These are phyloP conservation scores for Platalea minor DNA, from an alignment of 2,797 vertebrate genomes.

Conservation along the genomic window DNA sequence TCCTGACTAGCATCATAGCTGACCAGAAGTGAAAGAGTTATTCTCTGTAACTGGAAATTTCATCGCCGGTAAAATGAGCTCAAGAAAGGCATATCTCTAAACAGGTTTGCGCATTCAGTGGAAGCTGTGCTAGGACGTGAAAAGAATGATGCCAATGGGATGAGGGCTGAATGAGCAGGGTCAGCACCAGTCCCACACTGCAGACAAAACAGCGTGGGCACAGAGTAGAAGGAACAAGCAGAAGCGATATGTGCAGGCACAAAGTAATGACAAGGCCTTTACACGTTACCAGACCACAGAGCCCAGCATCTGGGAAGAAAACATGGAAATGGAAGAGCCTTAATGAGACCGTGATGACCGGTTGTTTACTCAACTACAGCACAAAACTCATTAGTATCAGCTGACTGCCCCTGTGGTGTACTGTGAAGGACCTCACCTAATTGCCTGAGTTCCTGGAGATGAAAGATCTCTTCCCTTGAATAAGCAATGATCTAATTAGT, in stretches of 20 bases:
- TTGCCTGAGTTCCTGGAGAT: conserved; percentile 55
- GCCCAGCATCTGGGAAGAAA: background rate
- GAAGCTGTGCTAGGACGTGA: background rate
- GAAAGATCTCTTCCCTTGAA: conserved; percentile 61
- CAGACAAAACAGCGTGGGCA: background rate
- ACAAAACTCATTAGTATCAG: conserved; percentile 54
- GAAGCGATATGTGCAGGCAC: background rate
- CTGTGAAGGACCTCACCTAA: conserved; percentile 48
- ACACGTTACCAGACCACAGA: background rate
- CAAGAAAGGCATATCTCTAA: background rate
- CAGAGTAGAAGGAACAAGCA: background rate
- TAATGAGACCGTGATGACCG: conserved; percentile 41
- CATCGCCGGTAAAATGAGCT: background rate
- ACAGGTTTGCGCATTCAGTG: background rate
- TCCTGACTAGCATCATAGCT: background rate
- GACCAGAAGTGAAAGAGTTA: background rate
- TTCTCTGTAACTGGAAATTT: background rate
- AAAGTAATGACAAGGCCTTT: background rate
- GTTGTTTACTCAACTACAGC: conserved; percentile 54
- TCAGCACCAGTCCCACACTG: background rate
- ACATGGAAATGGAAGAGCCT: conserved; percentile 44
- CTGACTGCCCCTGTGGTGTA: conserved; percentile 23
- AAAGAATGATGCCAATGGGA: background rate
- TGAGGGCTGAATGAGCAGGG: background rate
- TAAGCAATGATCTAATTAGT: conserved; percentile 56